Percentiles rank a stretch among this genome's conserved stretches.
These are phyloP conservation scores for Drosophila lowei DNA, from an alignment of 1,140 invertebrate species.

Conservation along the genomic window DNA sequence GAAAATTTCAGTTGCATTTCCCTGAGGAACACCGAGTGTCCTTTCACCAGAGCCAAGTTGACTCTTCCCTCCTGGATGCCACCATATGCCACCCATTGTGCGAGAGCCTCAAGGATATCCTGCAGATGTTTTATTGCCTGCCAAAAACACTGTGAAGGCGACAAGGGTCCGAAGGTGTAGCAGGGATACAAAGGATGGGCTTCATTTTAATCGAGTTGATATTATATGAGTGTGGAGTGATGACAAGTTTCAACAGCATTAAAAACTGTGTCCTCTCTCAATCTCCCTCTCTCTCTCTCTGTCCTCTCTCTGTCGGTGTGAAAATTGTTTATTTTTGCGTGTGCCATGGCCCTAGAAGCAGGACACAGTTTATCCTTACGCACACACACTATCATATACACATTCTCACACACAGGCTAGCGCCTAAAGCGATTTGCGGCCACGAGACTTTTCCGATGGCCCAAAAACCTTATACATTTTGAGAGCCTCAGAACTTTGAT, in stretches of 20 bases:
- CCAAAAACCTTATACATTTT: constrained; percentile 10
- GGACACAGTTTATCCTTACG: constrained; percentile 4
- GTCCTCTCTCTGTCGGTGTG: constrained; percentile 2
- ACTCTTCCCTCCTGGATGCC: too few species aligned
- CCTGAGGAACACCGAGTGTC: too few species aligned
- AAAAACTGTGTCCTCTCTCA: constrained; percentile 17
- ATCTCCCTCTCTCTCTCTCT: neutral
- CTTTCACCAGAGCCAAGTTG: too few species aligned
- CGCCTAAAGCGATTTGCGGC: constrained; percentile 24
- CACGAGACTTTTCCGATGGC: neutral
- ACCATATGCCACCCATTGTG: constrained; percentile 13
- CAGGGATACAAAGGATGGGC: constrained; percentile 10
- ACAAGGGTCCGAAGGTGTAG: neutral
- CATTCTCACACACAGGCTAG: neutral
- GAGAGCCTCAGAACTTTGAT: constrained; percentile 7
- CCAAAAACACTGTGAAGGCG: constrained; percentile 29
- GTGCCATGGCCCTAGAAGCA: neutral
- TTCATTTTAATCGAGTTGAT: constrained; percentile 49
- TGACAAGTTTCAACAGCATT: constrained; percentile 43
- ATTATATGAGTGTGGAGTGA: constrained; percentile 39
- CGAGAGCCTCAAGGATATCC: constrained; percentile 1
- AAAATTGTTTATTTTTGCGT: constrained; percentile 28
- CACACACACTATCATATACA: constrained; percentile 1
- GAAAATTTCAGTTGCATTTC: too few species aligned
- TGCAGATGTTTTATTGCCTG: constrained; percentile 42